Evolutionary conservation across 2,888 invertebrate species (phyloP).

Genomic region (Temnothorax rugatulus): DNA sequence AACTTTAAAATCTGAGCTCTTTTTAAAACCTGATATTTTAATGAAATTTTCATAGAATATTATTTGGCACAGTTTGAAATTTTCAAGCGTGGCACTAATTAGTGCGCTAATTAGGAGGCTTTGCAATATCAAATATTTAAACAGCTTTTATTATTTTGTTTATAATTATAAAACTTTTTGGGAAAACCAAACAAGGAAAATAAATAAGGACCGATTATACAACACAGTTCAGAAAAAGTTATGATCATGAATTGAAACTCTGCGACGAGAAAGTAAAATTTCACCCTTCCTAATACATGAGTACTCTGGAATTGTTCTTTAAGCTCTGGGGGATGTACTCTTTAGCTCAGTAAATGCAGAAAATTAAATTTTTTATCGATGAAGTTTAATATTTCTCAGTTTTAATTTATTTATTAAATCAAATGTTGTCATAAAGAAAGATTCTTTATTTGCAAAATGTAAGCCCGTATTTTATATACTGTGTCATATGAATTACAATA

Average conservation of each 20-base stretch:
- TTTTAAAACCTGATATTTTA: not conserved
- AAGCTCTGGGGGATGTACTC: not conserved
- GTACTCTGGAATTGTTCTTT: not conserved
- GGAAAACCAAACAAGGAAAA: not conserved
- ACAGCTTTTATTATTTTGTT: conserved; percentile 10
- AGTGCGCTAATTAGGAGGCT: conserved; percentile 1
- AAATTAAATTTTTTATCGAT: not conserved
- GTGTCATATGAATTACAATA: not conserved
- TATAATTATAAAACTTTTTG: conserved; percentile 20
- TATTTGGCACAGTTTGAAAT: conserved; percentile 11
- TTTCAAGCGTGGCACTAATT: conserved; percentile 18
- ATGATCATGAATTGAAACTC: not conserved
- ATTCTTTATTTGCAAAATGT: not conserved
- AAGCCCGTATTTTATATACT: not conserved
- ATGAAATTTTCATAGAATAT: not conserved
- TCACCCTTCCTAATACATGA: not conserved
- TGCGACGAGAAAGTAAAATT: not conserved
- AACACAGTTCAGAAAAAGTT: not conserved
- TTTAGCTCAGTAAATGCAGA: not conserved
- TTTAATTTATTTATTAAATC: conserved; percentile 13
- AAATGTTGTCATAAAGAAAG: not conserved
- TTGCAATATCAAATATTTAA: conserved; percentile 29
- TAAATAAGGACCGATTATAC: not conserved
- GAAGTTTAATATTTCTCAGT: conserved; percentile 1
- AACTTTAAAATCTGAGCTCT: not conserved